Percentiles rank a stretch among this genome's conserved stretches.
These are phyloP conservation scores for Limnephilus lunatus DNA, from an alignment of 2,888 invertebrate genomes.

Conservation along the genomic window DNA sequence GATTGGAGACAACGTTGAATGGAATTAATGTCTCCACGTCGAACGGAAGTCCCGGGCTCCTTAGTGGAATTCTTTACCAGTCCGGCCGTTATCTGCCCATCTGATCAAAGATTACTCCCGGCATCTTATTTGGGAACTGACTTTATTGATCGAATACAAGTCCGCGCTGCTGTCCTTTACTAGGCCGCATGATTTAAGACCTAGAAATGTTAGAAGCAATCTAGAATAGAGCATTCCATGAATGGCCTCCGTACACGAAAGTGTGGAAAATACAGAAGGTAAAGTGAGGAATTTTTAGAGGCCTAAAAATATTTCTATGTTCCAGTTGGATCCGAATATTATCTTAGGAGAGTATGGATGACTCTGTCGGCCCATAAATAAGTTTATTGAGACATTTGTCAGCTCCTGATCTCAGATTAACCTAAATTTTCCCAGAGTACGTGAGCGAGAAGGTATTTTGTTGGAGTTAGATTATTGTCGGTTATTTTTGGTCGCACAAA, in stretches of 20 bases:
- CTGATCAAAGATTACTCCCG: conserved; percentile 6
- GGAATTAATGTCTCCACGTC: conserved; percentile 30
- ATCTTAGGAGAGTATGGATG: too few species aligned
- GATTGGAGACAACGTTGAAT: conserved; percentile 14
- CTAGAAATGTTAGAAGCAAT: background rate
- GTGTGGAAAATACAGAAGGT: conserved; percentile 11
- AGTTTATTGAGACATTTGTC: too few species aligned
- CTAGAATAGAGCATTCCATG: background rate
- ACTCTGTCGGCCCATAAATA: too few species aligned
- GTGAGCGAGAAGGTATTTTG: too few species aligned
- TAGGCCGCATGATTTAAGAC: conserved; percentile 30
- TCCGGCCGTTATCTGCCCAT: conserved; percentile 15
- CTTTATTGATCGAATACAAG: conserved; percentile 33
- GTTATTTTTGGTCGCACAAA: too few species aligned
- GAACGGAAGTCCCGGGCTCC: conserved; percentile 40
- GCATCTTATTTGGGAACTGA: conserved; percentile 30
- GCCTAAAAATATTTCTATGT: too few species aligned
- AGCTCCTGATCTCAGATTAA: too few species aligned
- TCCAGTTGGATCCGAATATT: too few species aligned
- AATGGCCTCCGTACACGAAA: background rate
- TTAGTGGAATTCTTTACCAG: conserved; percentile 23
- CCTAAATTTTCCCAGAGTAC: too few species aligned
- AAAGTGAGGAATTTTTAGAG: background rate
- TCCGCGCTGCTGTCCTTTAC: background rate
- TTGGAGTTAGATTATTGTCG: too few species aligned